phyloP scores from a whole-genome alignment of 2,113 vertebrate species.

The Microtus montanus region DNA sequence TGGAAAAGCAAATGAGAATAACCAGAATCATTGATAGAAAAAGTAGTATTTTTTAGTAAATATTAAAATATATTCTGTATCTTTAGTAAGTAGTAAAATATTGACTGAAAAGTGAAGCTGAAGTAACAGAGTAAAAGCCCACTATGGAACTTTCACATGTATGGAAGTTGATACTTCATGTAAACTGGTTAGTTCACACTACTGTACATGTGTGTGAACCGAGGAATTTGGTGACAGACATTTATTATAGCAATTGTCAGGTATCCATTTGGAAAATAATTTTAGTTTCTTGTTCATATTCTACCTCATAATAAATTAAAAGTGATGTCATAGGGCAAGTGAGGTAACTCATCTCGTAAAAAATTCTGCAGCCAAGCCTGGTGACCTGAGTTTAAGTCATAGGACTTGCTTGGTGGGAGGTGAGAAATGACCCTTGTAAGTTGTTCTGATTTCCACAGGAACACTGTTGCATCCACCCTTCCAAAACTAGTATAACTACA shows the following conservation, averaged over 20 bases:
- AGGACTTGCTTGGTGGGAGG: neutral
- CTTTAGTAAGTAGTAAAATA: neutral
- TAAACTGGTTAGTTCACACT: neutral
- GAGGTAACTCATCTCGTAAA: neutral
- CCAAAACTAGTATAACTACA: neutral
- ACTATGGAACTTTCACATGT: neutral
- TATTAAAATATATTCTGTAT: neutral
- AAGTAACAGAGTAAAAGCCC: neutral
- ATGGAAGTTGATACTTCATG: neutral
- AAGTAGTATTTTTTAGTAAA: neutral
- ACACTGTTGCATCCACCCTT: neutral
- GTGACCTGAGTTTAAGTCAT: neutral
- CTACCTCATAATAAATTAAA: neutral
- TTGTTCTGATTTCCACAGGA: neutral
- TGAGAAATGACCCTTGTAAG: neutral
- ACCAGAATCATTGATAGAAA: neutral
- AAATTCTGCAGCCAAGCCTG: neutral
- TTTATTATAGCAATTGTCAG: neutral
- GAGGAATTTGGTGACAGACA: neutral
- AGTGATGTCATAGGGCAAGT: neutral
- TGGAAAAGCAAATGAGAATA: slow-evolving; percentile 15
- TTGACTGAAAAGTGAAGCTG: neutral
- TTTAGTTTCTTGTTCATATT: neutral
- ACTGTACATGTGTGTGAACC: neutral
- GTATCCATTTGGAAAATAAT: neutral